phyloP scores from a whole-genome alignment of 2,797 vertebrate genomes.

The Silurus aristotelis region DNA sequence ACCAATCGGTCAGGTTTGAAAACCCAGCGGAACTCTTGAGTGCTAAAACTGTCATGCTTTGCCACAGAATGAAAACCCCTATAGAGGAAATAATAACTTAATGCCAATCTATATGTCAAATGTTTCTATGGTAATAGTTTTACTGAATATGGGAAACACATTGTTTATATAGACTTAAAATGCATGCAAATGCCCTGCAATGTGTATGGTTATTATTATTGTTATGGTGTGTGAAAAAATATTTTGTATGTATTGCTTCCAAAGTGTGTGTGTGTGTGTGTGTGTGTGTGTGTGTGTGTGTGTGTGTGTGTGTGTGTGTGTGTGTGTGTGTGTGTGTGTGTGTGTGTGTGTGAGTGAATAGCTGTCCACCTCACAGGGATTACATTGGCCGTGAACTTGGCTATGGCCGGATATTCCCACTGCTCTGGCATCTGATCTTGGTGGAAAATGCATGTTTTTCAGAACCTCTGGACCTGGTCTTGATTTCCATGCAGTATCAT shows the following conservation, averaged over 20 bases:
- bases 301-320: slow-evolving; percentile 15
- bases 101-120: slow-evolving; percentile 15
- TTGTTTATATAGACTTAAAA: slow-evolving; percentile 1
- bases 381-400: slow-evolving; percentile 64
- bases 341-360: slow-evolving; percentile 24
- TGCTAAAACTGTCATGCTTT: slow-evolving; percentile 17
- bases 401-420: slow-evolving; percentile 77
- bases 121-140: slow-evolving; percentile 10
- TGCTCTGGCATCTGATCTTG: slow-evolving; percentile 73
- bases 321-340: slow-evolving; percentile 18
- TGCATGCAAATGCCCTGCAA: no score
- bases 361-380: slow-evolving; percentile 44
- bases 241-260: not conserved
- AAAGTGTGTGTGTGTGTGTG: not conserved
- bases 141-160: not conserved
- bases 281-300: slow-evolving; percentile 23
- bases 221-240: not conserved
- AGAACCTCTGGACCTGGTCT: slow-evolving; percentile 63
- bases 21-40: slow-evolving; percentile 46
- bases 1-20: slow-evolving; percentile 42
- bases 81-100: slow-evolving; percentile 39
- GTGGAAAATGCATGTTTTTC: slow-evolving; percentile 78
- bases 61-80: slow-evolving; percentile 14
- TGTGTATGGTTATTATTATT: not conserved
- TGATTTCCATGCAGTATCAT: slow-evolving; percentile 50